Conservation (phyloP, 2,888 invertebrate genomes). For the Eristalis tenax region DNA sequence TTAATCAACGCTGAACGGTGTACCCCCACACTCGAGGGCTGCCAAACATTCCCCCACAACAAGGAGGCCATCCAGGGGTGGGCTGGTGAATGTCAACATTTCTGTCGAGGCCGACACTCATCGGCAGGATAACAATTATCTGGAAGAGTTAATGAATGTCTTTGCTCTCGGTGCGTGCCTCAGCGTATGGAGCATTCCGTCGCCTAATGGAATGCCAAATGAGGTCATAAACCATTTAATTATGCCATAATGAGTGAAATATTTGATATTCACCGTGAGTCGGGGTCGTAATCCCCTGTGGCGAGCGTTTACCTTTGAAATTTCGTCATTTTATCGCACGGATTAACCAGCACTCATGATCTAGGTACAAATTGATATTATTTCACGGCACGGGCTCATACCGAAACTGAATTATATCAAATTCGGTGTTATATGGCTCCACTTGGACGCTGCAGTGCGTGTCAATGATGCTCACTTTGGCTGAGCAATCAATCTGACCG, state of each 20-base stretch:
- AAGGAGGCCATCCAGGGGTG: neutral
- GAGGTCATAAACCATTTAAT: slow-evolving; percentile 57
- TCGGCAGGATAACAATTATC: slow-evolving; percentile 34
- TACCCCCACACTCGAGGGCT: neutral
- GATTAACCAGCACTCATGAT: neutral
- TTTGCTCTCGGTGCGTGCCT: neutral
- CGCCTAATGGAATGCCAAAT: slow-evolving; percentile 41
- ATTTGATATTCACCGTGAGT: slow-evolving; percentile 2
- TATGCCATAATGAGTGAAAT: slow-evolving; percentile 39
- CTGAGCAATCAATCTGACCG: neutral
- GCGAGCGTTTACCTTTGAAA: neutral
- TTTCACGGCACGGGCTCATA: neutral
- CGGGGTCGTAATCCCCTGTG: neutral
- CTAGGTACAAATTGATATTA: slow-evolving; percentile 28
- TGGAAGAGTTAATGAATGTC: slow-evolving; percentile 18
- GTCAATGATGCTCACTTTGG: neutral
- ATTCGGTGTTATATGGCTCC: neutral
- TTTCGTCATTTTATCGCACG: neutral
- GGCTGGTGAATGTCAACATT: neutral
- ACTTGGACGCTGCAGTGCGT: neutral
- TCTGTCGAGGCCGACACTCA: neutral
- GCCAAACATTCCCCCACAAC: neutral
- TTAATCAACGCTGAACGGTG: neutral
- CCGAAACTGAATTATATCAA: neutral
- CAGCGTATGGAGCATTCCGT: slow-evolving; percentile 21